Evolutionary conservation across 1,140 invertebrate genomes (phyloP), one percentile per base, ranked within the genome.

Genomic region (Fopius arisanus): DNA sequence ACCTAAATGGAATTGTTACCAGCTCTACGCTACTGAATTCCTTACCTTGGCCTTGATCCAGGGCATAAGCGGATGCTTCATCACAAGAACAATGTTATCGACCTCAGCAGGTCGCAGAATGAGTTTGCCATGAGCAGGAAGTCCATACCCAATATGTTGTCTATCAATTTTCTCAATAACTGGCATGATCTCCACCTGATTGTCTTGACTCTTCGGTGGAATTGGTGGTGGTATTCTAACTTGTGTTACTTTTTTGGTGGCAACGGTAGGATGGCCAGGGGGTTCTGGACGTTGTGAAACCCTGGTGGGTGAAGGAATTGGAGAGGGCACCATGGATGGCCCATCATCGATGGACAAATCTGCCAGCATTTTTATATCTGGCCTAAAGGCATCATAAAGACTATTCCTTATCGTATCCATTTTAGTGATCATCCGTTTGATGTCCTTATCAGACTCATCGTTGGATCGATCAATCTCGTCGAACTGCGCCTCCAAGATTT

Each of bases 131-230:
- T 70, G 59, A 33, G 86, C 84, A 33, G 87, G 87, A 62, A 88
- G 77, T 70, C 87, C 73, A 16, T 73, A 59, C 26, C 80, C 29
- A 78, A 75, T 29, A 63, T 68, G 16, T 59, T 70, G 10, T 75
- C 23, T 62, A 77, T 67, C 33, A 51, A 77, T 48, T 75, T 82
- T 19, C 78, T 83, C 84, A 33, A 87, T 83, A 43, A 87, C 83
- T 79, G 81, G 83, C 51, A 87, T 69, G 88, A 87, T 75, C 88
- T 86, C 72, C 86, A 87, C 81, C 84, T 89, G 74, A 90, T 59
- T 80, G 86, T 89, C 79, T 9, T 33, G 2, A 9, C 10, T 6
- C 48, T 70, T 76, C 59, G 59, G 72, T 29, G 69, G 6, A 41
- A 62, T 14, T 21, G 66, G 7, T 33, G 74, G 21, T 14, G 74